Base-by-base conservation (phyloP, 2,888 invertebrate species). In the Taenaris catops region DNA sequence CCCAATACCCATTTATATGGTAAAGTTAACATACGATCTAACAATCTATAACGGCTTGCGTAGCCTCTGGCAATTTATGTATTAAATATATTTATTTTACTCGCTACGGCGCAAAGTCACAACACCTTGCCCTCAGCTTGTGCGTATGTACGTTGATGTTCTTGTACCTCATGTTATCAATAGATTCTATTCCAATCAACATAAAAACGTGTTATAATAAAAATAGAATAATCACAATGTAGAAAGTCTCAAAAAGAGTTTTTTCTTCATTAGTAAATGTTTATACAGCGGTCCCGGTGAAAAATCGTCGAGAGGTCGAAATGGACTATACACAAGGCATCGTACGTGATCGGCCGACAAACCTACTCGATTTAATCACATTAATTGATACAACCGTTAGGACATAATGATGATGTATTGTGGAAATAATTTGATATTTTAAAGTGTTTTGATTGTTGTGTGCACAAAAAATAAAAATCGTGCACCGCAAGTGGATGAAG, bases 371-470 rank as follows among this genome's bases (percentile, higher is more conserved):
- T 79, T 73, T 75, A 73, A 79, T 74, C 69, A 75, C 60, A 70
- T 74, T 79, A 80, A 81, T 79, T 80, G 76, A 74, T 67, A 71
- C 57, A 66, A 81, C 83, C 83, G 84, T 83, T 84, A 83, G 55
- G 50, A 61, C 57, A 63, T 75, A 79, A 79, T 75, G 75, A 78
- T 65, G 61, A 66, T 63, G 73, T 66, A 83, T 80, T 83, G 76
- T 80, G 59, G 54, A 63, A 70, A 73, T 81, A 80, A 83, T 80
- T 83, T 67, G 76, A 72, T 73, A 78, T 69, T 80, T 75, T 70
- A 63, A 69, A 76, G 62, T 56, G 52, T 63, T 58, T 62, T 61
- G 61, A 62, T 56, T 44, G 56, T 57, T 49, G 55, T 49, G 55
- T 58, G 56, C 50, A 50, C 49, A 66, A 73, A 71, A 69, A 68